phyloP scores from a whole-genome alignment of 2,113 vertebrate genomes.

The Alligator mississippiensis region DNA sequence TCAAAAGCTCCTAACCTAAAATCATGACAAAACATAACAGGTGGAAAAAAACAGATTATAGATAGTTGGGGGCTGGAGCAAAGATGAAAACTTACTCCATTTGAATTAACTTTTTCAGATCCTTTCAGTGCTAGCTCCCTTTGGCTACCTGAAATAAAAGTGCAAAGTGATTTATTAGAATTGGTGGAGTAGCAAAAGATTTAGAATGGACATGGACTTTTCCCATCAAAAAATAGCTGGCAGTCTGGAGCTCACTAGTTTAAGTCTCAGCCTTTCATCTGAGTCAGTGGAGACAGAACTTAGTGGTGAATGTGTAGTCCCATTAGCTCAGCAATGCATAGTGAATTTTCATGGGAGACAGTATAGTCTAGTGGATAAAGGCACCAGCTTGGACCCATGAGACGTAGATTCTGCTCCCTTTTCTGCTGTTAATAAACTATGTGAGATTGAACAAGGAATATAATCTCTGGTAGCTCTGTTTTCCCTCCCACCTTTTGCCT shows the following conservation, averaged over 20 bases:
- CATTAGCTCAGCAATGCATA: background rate
- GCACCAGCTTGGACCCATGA: background rate
- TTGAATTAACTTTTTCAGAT: background rate
- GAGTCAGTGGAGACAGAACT: background rate
- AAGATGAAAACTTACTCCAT: background rate
- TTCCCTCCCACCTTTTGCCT: background rate
- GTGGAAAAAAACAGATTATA: background rate
- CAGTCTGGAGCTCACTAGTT: background rate
- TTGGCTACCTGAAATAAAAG: background rate
- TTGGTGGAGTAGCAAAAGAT: background rate
- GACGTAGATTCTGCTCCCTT: rapidly evolving
- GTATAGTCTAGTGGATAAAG: background rate
- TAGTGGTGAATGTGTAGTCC: background rate
- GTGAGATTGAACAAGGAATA: background rate
- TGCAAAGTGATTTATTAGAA: background rate
- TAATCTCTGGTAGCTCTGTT: background rate
- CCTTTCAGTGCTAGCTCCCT: background rate
- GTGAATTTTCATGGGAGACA: background rate
- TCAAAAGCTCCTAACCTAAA: rapidly evolving
- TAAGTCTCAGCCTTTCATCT: background rate
- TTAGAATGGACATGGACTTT: background rate
- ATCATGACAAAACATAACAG: too few relatives aligned
- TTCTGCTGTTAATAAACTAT: too few relatives aligned
- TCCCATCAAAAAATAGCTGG: background rate
- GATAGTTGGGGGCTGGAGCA: background rate